phyloP scores from a whole-genome alignment of 2,113 vertebrate species.

The Eupsittula cactorum region DNA sequence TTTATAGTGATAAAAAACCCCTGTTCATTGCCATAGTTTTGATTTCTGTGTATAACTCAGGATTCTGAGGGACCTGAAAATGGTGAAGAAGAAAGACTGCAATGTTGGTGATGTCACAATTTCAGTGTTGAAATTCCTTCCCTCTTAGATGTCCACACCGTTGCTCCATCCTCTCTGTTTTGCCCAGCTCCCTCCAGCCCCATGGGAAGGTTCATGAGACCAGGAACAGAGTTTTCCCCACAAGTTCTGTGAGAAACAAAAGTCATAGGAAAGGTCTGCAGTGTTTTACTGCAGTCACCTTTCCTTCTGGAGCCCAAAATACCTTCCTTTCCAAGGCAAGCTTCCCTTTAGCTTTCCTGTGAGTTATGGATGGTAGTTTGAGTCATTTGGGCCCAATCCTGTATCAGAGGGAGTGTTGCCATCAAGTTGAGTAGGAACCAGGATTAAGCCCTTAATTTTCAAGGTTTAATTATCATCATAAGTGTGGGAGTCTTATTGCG shows the following conservation, averaged over 20 bases:
- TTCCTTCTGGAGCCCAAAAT: neutral
- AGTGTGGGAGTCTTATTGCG: conserved; percentile 29
- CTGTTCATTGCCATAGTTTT: neutral
- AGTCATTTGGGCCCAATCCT: neutral
- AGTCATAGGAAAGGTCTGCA: neutral
- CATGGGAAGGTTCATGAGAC: neutral
- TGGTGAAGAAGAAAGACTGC: neutral
- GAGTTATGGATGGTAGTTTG: neutral
- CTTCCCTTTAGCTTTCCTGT: neutral
- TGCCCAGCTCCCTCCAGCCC: neutral
- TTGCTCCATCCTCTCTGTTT: neutral
- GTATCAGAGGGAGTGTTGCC: neutral
- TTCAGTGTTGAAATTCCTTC: neutral
- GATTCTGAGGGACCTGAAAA: neutral
- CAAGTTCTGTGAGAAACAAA: conserved; percentile 14
- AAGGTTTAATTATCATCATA: conserved; percentile 40
- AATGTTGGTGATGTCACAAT: neutral
- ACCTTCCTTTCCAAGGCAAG: neutral
- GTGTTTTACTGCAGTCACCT: conserved; percentile 27
- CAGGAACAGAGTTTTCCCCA: neutral
- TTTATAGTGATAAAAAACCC: neutral
- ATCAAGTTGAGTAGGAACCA: neutral
- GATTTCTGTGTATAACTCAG: neutral
- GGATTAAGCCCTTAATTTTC: conserved; percentile 56
- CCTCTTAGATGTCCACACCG: neutral